Conservation (phyloP, 2,797 vertebrate genomes). For the Merluccius polli region DNA sequence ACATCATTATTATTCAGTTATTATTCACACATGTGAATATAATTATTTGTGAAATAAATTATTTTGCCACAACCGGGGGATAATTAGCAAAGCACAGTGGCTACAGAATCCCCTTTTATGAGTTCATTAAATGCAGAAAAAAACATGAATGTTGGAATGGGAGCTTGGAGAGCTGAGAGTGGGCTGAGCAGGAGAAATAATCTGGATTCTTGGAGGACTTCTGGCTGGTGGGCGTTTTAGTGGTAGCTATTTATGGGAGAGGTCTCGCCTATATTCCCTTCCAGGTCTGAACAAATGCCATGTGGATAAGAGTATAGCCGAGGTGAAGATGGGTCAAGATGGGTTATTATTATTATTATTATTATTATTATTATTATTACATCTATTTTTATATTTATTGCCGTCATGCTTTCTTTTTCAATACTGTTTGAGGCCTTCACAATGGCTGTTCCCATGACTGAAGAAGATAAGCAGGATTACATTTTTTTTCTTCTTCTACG, state of each 20-base stretch:
- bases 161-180: neutral
- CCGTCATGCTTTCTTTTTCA: too few relatives aligned
- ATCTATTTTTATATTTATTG: neutral
- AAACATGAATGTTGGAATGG: neutral
- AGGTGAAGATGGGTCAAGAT: neutral
- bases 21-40: neutral
- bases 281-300: neutral
- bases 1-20: too few relatives aligned
- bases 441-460: neutral
- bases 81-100: neutral
- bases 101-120: neutral
- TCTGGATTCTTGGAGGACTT: neutral
- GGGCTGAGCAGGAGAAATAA: neutral
- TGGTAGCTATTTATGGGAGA: too few relatives aligned
- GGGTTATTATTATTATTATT: conserved; percentile 14
- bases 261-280: neutral
- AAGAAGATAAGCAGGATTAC: neutral
- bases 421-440: neutral
- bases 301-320: neutral
- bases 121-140: neutral
- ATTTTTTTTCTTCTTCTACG: neutral
- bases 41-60: neutral
- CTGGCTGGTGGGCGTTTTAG: neutral
- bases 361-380: neutral
- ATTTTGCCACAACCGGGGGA: neutral